Evolutionary conservation across 2,888 invertebrate genomes (phyloP).

Genomic region (Chesias legatella): DNA sequence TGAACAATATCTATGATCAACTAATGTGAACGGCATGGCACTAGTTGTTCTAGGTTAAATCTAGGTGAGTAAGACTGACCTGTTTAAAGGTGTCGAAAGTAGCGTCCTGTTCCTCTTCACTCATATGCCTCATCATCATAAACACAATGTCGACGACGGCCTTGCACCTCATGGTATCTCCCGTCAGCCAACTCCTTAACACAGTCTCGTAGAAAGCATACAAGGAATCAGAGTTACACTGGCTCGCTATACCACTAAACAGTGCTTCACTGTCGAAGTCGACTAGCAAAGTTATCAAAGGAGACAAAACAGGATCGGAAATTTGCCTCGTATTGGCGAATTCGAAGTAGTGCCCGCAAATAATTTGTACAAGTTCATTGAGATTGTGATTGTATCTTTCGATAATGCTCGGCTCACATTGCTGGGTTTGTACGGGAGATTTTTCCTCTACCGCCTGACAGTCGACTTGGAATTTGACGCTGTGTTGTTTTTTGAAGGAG

Average conservation of each 20-base stretch:
- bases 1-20: too few relatives aligned
- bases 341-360: conserved; percentile 79
- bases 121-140: conserved; percentile 77
- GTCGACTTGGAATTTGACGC: conserved; percentile 51
- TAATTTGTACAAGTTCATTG: conserved; percentile 59
- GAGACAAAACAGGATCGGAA: conserved; percentile 63
- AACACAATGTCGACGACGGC: conserved; percentile 83
- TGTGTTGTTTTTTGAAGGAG: conserved; percentile 46
- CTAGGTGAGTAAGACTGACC: conserved; percentile 73
- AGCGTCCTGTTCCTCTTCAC: conserved; percentile 72
- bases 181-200: conserved; percentile 71
- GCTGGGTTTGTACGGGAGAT: conserved; percentile 1
- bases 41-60: too few relatives aligned
- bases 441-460: conserved; percentile 4
- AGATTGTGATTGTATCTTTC: conserved; percentile 65
- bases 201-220: conserved; percentile 53
- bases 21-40: too few relatives aligned
- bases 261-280: conserved; percentile 79
- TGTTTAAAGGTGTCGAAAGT: conserved; percentile 79
- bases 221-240: conserved; percentile 35
- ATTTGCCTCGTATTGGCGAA: conserved; percentile 65
- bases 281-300: conserved; percentile 75
- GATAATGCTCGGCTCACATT: conserved; percentile 32
- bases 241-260: conserved; percentile 69
- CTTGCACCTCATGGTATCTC: conserved; percentile 72